Percentiles rank a stretch among this genome's conserved stretches.
Evolutionary conservation across 2,888 invertebrate species (phyloP).

Genomic region (Thereva unica): DNA sequence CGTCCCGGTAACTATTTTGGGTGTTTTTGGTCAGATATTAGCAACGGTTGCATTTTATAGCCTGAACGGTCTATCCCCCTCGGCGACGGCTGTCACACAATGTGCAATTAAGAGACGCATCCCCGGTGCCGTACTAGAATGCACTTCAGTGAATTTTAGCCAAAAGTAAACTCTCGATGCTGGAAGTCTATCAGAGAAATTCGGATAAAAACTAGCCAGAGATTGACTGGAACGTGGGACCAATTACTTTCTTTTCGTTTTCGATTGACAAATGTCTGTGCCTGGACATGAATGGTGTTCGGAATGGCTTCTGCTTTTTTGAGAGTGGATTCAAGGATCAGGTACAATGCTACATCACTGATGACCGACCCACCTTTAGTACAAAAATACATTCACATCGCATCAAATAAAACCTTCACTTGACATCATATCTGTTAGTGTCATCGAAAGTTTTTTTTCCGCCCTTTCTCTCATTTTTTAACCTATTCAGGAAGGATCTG

Average conservation of each 20-base stretch:
- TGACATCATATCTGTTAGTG: too few species aligned
- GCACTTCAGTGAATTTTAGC: constrained; percentile 22
- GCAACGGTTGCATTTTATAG: constrained; percentile 39
- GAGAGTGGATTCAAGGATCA: background rate
- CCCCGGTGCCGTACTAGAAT: constrained; percentile 14
- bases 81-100: constrained; percentile 37
- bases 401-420: too few species aligned
- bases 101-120: constrained; percentile 38
- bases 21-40: constrained; percentile 34
- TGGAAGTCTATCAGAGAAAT: constrained; percentile 13
- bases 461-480: too few species aligned
- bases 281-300: background rate
- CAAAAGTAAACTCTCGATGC: constrained; percentile 16
- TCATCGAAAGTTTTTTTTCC: too few species aligned
- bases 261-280: constrained; percentile 6
- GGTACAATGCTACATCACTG: too few species aligned
- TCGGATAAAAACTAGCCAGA: constrained; percentile 12
- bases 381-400: too few species aligned
- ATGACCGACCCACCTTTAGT: too few species aligned
- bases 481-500: too few species aligned
- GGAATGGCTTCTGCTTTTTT: background rate
- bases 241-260: background rate
- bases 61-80: constrained; percentile 26
- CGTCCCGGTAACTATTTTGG: constrained; percentile 19
- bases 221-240: constrained; percentile 16